Evolutionary conservation across 2,113 vertebrate species (phyloP).

Genomic region (Passer montanus): DNA sequence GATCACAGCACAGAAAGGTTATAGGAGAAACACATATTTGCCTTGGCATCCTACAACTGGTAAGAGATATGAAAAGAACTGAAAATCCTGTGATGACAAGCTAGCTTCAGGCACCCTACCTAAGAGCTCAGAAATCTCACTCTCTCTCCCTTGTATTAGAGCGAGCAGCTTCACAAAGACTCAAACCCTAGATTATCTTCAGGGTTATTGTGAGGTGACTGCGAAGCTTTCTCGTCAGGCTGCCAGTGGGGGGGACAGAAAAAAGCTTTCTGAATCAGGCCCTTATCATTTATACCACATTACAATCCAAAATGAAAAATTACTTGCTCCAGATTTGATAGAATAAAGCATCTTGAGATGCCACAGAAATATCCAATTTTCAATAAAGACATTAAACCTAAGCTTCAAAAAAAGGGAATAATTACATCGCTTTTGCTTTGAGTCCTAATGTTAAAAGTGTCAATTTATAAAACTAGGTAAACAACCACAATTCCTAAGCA

Average conservation of each 20-base stretch:
- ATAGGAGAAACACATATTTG: neutral
- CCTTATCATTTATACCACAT: constrained; percentile 70
- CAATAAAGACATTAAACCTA: constrained; percentile 71
- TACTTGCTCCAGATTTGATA: constrained; percentile 65
- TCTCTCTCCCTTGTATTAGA: neutral
- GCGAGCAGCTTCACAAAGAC: constrained; percentile 1
- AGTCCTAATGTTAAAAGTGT: constrained; percentile 72
- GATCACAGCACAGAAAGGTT: neutral
- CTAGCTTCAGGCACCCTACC: neutral
- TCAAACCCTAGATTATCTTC: constrained; percentile 60
- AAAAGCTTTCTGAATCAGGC: constrained; percentile 50
- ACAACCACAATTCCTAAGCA: constrained; percentile 65
- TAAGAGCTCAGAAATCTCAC: constrained; percentile 23
- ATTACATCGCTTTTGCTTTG: constrained; percentile 72
- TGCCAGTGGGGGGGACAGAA: neutral
- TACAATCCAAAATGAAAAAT: constrained; percentile 73
- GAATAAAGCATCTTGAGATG: constrained; percentile 72
- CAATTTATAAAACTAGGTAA: constrained; percentile 74
- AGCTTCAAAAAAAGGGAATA: constrained; percentile 69
- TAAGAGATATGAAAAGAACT: neutral
- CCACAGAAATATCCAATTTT: constrained; percentile 62
- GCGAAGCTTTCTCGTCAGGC: constrained; percentile 11
- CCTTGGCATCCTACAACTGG: neutral
- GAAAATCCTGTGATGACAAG: constrained; percentile 26
- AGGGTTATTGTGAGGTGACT: constrained; percentile 62